phyloP scores from a whole-genome alignment of 2,797 vertebrate species.

The Pempheris klunzingeri region DNA sequence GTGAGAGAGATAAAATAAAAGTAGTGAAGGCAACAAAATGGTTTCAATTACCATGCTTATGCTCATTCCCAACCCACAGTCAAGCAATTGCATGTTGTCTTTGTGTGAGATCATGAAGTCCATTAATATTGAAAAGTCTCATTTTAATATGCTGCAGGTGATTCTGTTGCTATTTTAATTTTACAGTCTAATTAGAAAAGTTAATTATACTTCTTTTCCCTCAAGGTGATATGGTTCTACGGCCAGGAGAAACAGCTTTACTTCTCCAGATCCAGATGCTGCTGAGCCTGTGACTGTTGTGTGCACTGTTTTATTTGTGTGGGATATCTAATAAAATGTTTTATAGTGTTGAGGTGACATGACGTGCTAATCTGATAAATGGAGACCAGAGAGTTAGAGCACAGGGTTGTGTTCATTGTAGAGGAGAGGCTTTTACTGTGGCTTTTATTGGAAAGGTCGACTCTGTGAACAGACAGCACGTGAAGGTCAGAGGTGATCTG shows the following conservation, averaged over 20 bases:
- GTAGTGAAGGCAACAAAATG: constrained; percentile 39
- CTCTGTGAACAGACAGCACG: constrained; percentile 29
- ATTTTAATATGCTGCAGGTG: constrained; percentile 65
- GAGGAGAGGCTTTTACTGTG: constrained; percentile 21
- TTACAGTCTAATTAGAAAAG: constrained; percentile 69
- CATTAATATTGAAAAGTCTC: constrained; percentile 56
- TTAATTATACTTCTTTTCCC: constrained; percentile 65
- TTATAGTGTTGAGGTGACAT: constrained; percentile 4
- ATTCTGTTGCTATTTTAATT: constrained; percentile 57
- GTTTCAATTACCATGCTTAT: constrained; percentile 37
- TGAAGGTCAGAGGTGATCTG: constrained; percentile 50
- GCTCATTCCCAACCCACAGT: constrained; percentile 44
- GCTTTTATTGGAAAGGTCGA: constrained; percentile 54
- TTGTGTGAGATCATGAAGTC: constrained; percentile 41
- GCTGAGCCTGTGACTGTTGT: not conserved
- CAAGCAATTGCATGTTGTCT: constrained; percentile 53
- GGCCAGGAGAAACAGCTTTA: constrained; percentile 24
- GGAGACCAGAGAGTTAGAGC: constrained; percentile 22
- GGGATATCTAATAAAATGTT: not conserved
- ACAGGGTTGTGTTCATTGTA: not conserved
- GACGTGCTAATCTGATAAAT: constrained; percentile 39
- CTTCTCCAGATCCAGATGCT: constrained; percentile 14
- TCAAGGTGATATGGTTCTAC: constrained; percentile 29
- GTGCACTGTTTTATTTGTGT: not conserved
- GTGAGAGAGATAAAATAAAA: constrained; percentile 9